phyloP scores from a whole-genome alignment of 1,140 invertebrate genomes.

The Drosophila setifemur region DNA sequence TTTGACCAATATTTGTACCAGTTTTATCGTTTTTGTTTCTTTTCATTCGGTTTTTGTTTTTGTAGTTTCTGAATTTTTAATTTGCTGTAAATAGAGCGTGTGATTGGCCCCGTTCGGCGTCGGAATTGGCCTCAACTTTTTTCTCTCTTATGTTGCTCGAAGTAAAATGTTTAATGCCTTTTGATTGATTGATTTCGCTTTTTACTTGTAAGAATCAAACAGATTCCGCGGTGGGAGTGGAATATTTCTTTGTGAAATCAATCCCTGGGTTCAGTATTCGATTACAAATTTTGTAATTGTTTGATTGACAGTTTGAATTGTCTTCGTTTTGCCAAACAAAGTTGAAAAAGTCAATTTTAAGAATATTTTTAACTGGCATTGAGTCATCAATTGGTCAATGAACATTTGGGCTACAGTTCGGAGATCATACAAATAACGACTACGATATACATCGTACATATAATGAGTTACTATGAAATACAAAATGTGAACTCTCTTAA shows the following conservation, averaged over 20 bases:
- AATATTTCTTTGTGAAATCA: slow-evolving; percentile 26
- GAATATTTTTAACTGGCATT: slow-evolving; percentile 11
- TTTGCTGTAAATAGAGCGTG: slow-evolving; percentile 78
- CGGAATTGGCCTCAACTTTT: slow-evolving; percentile 21
- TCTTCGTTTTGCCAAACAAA: slow-evolving; percentile 26
- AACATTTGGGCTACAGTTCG: neutral
- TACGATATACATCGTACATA: too few species aligned
- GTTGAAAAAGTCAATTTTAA: slow-evolving; percentile 37
- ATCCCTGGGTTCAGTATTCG: slow-evolving; percentile 29
- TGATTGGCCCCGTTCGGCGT: slow-evolving; percentile 58
- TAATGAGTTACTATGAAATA: too few species aligned
- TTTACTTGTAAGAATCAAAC: slow-evolving; percentile 30
- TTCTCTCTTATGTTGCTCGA: slow-evolving; percentile 12
- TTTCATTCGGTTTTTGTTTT: slow-evolving; percentile 47
- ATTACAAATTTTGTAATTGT: slow-evolving; percentile 33
- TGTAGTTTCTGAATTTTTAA: slow-evolving; percentile 61
- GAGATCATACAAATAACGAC: neutral
- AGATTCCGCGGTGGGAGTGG: slow-evolving; percentile 5
- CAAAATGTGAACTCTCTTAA: too few species aligned
- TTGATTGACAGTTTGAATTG: slow-evolving; percentile 58
- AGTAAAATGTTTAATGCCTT: slow-evolving; percentile 56
- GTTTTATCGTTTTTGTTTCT: slow-evolving; percentile 53
- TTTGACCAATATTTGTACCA: slow-evolving; percentile 75
- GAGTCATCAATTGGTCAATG: slow-evolving; percentile 24
- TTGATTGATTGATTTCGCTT: slow-evolving; percentile 65